phyloP scores from a whole-genome alignment of 2,113 vertebrate species.

The Rhinoptilus africanus region DNA sequence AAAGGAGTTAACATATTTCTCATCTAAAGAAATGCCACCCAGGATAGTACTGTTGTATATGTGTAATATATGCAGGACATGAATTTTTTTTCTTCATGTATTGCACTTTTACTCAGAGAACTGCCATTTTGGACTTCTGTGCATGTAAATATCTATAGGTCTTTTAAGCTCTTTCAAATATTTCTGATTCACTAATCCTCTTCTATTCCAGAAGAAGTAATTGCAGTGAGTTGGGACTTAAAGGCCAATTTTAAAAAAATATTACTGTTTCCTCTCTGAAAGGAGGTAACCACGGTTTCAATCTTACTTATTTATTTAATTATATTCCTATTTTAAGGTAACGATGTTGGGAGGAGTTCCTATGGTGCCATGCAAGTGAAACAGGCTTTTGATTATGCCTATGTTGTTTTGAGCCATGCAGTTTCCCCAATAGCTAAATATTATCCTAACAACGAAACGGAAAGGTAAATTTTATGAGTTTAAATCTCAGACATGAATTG shows the following conservation, averaged over 20 bases:
- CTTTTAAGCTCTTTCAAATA: background rate
- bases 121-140: background rate
- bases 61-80: background rate
- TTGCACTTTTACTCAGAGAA: background rate
- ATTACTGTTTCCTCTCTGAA: background rate
- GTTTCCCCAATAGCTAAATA: conserved; percentile 94
- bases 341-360: conserved; percentile 95
- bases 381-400: conserved; percentile 98
- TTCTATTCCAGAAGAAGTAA: background rate
- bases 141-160: background rate
- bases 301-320: background rate
- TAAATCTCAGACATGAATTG: background rate
- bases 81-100: background rate
- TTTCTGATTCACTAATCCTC: background rate
- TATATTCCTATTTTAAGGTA: conserved; percentile 77
- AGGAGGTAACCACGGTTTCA: background rate
- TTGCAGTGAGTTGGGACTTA: background rate
- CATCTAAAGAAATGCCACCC: background rate
- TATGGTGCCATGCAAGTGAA: conserved; percentile 99
- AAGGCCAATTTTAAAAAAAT: background rate
- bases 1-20: background rate
- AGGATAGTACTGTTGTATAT: background rate
- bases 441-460: conserved; percentile 93
- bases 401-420: conserved; percentile 91
- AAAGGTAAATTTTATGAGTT: conserved; percentile 81